These are phyloP conservation scores for Cuculus canorus DNA, from an alignment of 2,797 vertebrate species.

Conservation along the genomic window DNA sequence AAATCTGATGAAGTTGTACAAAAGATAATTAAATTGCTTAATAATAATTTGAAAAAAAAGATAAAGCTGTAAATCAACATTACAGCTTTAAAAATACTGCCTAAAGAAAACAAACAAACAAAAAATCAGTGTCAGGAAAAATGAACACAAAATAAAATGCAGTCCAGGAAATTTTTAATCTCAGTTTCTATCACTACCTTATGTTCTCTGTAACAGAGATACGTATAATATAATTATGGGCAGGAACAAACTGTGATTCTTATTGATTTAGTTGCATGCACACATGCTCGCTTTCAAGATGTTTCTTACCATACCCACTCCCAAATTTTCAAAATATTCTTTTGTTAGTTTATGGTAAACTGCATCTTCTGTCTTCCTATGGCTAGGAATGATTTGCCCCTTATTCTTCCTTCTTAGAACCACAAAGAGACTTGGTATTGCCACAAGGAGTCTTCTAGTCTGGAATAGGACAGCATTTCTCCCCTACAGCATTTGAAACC, in stretches of 20 bases:
- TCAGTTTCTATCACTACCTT: neutral
- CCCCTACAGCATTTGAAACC: neutral
- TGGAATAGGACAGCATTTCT: neutral
- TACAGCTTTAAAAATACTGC: neutral
- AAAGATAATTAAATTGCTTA: neutral
- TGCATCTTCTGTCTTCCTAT: neutral
- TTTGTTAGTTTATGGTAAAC: neutral
- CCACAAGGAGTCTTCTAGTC: neutral
- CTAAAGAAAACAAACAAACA: neutral
- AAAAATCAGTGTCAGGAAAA: neutral
- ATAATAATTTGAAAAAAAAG: neutral
- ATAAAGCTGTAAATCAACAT: neutral
- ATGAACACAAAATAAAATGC: neutral
- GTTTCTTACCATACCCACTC: neutral
- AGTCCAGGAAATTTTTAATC: neutral
- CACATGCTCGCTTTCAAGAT: neutral
- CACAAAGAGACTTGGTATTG: neutral
- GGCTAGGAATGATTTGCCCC: neutral
- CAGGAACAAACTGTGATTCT: neutral
- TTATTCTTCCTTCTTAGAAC: neutral
- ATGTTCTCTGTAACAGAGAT: neutral
- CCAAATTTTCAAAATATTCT: neutral
- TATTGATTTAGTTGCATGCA: neutral
- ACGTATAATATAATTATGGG: accelerated
- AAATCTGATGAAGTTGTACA: neutral